These are phyloP conservation scores for Nomada fucata DNA, from an alignment of 2,888 invertebrate genomes.

Conservation along the genomic window DNA sequence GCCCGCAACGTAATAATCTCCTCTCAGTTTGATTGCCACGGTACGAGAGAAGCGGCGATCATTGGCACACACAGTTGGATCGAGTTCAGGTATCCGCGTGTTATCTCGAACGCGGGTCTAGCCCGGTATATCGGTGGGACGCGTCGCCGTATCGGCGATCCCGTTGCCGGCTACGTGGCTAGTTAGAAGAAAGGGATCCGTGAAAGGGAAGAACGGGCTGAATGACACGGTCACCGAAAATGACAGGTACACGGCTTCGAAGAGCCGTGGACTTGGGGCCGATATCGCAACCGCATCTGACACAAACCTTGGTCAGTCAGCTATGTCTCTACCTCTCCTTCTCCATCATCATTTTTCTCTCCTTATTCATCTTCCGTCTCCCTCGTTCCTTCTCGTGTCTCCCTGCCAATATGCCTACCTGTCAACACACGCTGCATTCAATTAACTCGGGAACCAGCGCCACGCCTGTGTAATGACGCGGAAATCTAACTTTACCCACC, in stretches of 20 bases:
- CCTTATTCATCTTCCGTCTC: slow-evolving; percentile 29
- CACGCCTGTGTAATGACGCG: slow-evolving; percentile 81
- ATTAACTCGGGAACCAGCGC: slow-evolving; percentile 80
- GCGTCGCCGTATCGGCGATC: slow-evolving; percentile 73
- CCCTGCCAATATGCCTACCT: slow-evolving; percentile 83
- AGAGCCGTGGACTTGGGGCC: slow-evolving; percentile 74
- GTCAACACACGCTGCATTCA: slow-evolving; percentile 84
- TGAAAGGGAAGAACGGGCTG: slow-evolving; percentile 64
- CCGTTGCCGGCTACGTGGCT: slow-evolving; percentile 75
- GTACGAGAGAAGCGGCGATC: slow-evolving; percentile 12
- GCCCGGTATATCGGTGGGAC: slow-evolving; percentile 51
- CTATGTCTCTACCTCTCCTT: slow-evolving; percentile 69
- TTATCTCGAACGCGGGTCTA: slow-evolving; percentile 69
- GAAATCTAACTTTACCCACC: slow-evolving; percentile 77
- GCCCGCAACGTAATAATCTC: too few species aligned
- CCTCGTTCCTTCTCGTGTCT: slow-evolving; percentile 71
- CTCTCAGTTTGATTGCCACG: slow-evolving; percentile 1
- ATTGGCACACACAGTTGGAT: slow-evolving; percentile 32
- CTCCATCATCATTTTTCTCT: slow-evolving; percentile 22
- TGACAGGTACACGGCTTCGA: slow-evolving; percentile 83
- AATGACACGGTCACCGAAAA: slow-evolving; percentile 82
- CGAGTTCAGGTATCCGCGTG: slow-evolving; percentile 67
- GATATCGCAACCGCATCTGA: slow-evolving; percentile 83
- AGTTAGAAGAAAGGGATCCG: slow-evolving; percentile 73
- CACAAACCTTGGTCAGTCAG: slow-evolving; percentile 80